phyloP scores from a whole-genome alignment of 2,113 vertebrate species.

The Chaetorhynchus papuensis region DNA sequence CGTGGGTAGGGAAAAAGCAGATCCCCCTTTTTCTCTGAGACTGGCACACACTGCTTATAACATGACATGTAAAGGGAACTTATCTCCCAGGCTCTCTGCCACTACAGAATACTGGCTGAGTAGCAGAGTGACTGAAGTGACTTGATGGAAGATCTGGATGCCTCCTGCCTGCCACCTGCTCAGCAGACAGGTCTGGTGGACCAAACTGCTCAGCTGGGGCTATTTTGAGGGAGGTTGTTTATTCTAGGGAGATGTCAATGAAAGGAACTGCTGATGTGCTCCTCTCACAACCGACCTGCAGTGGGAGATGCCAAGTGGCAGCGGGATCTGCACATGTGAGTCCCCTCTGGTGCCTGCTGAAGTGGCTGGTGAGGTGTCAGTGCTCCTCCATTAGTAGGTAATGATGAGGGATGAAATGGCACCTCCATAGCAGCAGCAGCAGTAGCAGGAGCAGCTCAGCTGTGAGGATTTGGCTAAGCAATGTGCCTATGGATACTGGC shows the following conservation, averaged over 20 bases:
- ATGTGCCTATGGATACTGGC: rapidly evolving
- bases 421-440: background rate
- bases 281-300: background rate
- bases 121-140: background rate
- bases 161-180: background rate
- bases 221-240: background rate
- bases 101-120: background rate
- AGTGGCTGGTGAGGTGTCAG: background rate
- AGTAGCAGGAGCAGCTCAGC: background rate
- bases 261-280: background rate
- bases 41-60: background rate
- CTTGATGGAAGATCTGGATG: background rate
- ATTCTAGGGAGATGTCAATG: background rate
- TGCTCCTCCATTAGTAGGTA: background rate
- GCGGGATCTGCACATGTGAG: background rate
- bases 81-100: background rate
- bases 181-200: background rate
- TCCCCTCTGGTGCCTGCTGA: background rate
- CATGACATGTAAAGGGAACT: background rate
- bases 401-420: background rate
- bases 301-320: background rate
- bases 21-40: background rate
- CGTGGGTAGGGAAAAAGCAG: background rate
- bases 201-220: background rate
- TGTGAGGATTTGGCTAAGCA: background rate